phyloP scores from a whole-genome alignment of 2,797 vertebrate genomes.

The Gallinago stenura region DNA sequence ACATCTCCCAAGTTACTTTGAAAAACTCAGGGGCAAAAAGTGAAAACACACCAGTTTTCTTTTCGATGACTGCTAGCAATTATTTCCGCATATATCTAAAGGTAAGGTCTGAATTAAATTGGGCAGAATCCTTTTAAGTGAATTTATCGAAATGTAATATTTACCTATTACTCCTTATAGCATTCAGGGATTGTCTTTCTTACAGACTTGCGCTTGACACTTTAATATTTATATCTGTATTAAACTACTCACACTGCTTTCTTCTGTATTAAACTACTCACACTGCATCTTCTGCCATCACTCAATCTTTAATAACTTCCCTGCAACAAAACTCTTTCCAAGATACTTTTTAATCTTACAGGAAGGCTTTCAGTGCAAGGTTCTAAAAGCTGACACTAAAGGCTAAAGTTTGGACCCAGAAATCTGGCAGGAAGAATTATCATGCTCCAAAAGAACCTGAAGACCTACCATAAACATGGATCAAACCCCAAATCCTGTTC shows the following conservation, averaged over 20 bases:
- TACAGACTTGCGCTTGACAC: background rate
- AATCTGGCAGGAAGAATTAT: background rate
- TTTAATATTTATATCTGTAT: constrained; percentile 20
- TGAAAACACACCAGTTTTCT: background rate
- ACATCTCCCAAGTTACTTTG: background rate
- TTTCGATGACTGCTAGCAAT: background rate
- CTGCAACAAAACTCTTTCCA: background rate
- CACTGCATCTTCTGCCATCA: background rate
- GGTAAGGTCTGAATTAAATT: background rate
- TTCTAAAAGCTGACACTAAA: background rate
- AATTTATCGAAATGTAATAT: background rate
- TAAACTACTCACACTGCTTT: background rate
- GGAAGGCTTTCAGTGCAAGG: background rate
- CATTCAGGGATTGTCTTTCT: background rate
- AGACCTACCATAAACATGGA: background rate
- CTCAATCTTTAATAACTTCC: background rate
- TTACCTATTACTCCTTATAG: background rate
- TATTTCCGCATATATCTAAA: background rate
- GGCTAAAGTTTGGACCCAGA: background rate
- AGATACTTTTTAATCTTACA: background rate
- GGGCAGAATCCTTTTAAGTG: background rate
- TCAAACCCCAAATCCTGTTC: background rate
- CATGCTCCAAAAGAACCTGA: background rate
- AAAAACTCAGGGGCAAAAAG: background rate
- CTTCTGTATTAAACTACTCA: background rate